phyloP scores from a whole-genome alignment of 2,888 invertebrate species.

The Xestia c-nigrum region DNA sequence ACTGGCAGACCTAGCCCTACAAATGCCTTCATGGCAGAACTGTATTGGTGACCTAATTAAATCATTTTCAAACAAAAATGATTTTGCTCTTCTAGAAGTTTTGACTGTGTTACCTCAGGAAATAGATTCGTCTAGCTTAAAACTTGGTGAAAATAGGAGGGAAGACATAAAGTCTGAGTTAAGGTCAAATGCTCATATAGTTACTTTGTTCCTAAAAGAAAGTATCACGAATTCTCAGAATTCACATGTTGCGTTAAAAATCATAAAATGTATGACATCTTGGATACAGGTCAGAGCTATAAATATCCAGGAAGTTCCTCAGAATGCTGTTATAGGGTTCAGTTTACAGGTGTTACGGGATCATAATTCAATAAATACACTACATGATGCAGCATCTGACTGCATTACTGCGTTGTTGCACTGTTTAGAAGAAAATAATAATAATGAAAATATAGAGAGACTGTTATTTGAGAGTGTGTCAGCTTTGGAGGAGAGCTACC shows the following conservation, averaged over 20 bases:
- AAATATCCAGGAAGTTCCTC: constrained; percentile 93
- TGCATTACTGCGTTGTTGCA: constrained; percentile 96
- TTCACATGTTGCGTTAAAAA: constrained; percentile 93
- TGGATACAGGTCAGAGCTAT: constrained; percentile 97
- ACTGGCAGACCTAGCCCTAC: constrained; percentile 97
- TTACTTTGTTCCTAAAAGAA: constrained; percentile 95
- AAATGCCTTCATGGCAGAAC: constrained; percentile 98
- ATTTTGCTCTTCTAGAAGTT: constrained; percentile 97
- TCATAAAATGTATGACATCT: constrained; percentile 96
- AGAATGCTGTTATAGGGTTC: constrained; percentile 93
- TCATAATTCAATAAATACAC: constrained; percentile 90
- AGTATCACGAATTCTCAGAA: constrained; percentile 93
- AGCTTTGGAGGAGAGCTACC: constrained; percentile 95
- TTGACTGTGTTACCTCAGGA: constrained; percentile 99
- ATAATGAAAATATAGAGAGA: constrained; percentile 93
- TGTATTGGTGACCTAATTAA: constrained; percentile 96
- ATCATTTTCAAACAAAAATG: constrained; percentile 92
- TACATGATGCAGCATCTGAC: constrained; percentile 98
- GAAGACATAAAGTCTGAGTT: constrained; percentile 96
- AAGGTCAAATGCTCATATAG: constrained; percentile 93
- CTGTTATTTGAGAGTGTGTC: constrained; percentile 95
- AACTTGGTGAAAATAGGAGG: constrained; percentile 97
- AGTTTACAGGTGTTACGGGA: constrained; percentile 93
- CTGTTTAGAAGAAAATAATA: constrained; percentile 94
- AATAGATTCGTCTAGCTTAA: constrained; percentile 94